These are phyloP conservation scores for Rattus norvegicus DNA, from an alignment of 2,113 vertebrate species.

Conservation along the genomic window GRCr8 NC_086021.1:51178501-51179000, in stretches of 20 bases:
- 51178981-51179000: constrained; percentile 99
- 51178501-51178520: constrained; percentile 99
- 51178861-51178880: constrained; percentile 99
- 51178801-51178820: constrained; percentile 98
- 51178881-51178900: constrained; percentile 99
- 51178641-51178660: constrained; percentile 99
- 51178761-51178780: constrained; percentile 98
- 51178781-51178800: constrained; percentile 98
- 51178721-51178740: constrained; percentile 99
- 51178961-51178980: constrained; percentile 99
- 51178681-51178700: constrained; percentile 98
- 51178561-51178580: constrained; percentile 96
- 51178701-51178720: constrained; percentile 98
- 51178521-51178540: constrained; percentile 98
- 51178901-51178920: constrained; percentile 99
- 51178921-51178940: constrained; percentile 98
- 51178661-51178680: constrained; percentile 98
- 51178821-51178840: constrained; percentile 98
- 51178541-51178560: constrained; percentile 98
- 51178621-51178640: constrained; percentile 98
- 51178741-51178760: constrained; percentile 98
- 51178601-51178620: constrained; percentile 99
- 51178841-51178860: constrained; percentile 99
- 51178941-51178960: constrained; percentile 98
- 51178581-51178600: constrained; percentile 98